These are phyloP conservation scores for Minunthozetes semirufus DNA, from an alignment of 2,888 invertebrate genomes.

Conservation along the genomic window DNA sequence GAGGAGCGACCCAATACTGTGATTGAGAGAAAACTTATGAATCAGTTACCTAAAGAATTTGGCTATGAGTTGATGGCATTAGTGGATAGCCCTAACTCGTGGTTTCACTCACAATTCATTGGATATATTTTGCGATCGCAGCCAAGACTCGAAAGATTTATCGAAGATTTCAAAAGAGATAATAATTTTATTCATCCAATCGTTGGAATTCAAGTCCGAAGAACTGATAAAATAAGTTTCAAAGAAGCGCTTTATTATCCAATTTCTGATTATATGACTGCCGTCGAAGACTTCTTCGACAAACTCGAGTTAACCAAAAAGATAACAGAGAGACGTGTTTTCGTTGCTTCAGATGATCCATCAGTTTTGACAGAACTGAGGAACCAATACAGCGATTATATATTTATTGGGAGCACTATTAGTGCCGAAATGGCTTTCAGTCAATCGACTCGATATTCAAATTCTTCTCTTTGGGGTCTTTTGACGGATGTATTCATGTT, in stretches of 20 bases:
- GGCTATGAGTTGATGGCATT: background rate
- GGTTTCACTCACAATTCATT: constrained; percentile 19
- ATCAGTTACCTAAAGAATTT: constrained; percentile 8
- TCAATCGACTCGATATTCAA: constrained; percentile 20
- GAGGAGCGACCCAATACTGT: background rate
- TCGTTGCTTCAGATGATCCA: constrained; percentile 16
- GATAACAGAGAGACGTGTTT: background rate
- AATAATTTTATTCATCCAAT: background rate
- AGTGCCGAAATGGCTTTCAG: background rate
- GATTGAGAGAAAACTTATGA: background rate
- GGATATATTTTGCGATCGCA: constrained; percentile 9
- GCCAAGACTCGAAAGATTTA: background rate
- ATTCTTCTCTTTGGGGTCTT: constrained; percentile 15
- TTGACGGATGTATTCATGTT: background rate
- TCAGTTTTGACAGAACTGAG: background rate
- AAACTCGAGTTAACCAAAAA: background rate
- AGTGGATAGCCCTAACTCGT: constrained; percentile 5
- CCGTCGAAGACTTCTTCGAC: background rate
- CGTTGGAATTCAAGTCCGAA: constrained; percentile 15
- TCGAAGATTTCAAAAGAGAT: background rate
- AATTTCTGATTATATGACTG: constrained; percentile 16
- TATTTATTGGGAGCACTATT: constrained; percentile 5
- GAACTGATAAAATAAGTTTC: constrained; percentile 5
- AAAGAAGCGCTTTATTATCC: constrained; percentile 8
- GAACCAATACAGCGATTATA: background rate